phyloP scores from a whole-genome alignment of 2,797 vertebrate species.

The Sebastes glaucus region DNA sequence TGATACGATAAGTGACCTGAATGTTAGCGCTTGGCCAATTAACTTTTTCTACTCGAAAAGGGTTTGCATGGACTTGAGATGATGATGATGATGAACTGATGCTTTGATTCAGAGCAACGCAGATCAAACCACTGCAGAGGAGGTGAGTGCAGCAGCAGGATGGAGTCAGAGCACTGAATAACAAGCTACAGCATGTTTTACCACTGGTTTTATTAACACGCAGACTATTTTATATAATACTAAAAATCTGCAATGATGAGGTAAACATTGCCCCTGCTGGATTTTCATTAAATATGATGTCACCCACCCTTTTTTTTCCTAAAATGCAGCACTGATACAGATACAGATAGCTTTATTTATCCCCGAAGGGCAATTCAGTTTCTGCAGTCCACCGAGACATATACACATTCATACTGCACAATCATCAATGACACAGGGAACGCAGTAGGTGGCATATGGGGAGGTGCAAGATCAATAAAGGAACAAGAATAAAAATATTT shows the following conservation, averaged over 20 bases:
- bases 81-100: constrained; percentile 62
- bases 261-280: neutral
- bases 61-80: constrained; percentile 7
- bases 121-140: constrained; percentile 67
- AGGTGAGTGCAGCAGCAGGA: constrained; percentile 63
- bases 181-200: neutral
- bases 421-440: no score
- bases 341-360: no score
- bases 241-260: neutral
- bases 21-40: neutral
- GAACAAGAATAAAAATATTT: fast-evolving
- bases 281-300: neutral
- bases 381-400: no score
- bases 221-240: neutral
- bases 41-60: neutral
- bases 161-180: neutral
- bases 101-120: constrained; percentile 55
- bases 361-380: no score
- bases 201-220: neutral
- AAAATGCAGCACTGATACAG: neutral
- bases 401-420: no score
- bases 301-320: neutral
- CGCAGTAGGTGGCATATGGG: no score
- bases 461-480: no score
- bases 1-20: neutral